Evolutionary conservation across 92 coral and sea anemone species (phyloP), one percentile per base, ranked within the genome.

Genomic region (Scolanthus callimorphus): DNA sequence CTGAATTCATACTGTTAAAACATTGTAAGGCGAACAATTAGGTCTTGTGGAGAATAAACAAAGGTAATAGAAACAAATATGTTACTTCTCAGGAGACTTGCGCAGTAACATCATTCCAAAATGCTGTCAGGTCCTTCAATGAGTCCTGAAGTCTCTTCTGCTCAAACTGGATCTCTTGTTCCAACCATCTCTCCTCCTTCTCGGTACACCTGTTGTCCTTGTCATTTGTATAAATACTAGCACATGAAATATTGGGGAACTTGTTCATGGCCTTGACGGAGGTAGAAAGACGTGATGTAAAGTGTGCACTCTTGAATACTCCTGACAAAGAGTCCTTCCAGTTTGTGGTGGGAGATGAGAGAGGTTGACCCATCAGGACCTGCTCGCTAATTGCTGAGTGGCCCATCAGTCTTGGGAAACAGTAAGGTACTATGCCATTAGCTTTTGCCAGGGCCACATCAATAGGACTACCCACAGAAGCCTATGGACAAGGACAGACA

Each of bases 381-480:
- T 88, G 89, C 54, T 94, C 96, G 70, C 90, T 83, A 19, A 80
- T 73, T 3, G 81, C 69, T 2, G 90, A 60, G 63, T 89, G 94
- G 37, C 96, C 89, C 79, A 78, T 70, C 44, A 89, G 73, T 53
- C 96, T 82, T 17, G 99, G 86, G 51, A 94, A 85, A 24, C 90
- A 81, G 48, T 94, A 94, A 0, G 91, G 85, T 17, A 84, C 76
- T 8, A 69, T 71, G 12, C 89, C 89, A 65, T 85, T 82, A 57
- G 90, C 81, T 63, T 70, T 71, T 25, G 77, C 85, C 50, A 57
- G 67, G 27, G 81, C 76, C 41, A 87, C 71, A 49, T 71, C 67
- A 25, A 75, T 77, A 29, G 89, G 81, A 52, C 75, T 77, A 26
- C 71, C 81, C 45, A 74, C 67, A 6, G 88, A 80, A 10, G 78